phyloP scores from a whole-genome alignment of 2,888 invertebrate species.

The Biston stratarius region DNA sequence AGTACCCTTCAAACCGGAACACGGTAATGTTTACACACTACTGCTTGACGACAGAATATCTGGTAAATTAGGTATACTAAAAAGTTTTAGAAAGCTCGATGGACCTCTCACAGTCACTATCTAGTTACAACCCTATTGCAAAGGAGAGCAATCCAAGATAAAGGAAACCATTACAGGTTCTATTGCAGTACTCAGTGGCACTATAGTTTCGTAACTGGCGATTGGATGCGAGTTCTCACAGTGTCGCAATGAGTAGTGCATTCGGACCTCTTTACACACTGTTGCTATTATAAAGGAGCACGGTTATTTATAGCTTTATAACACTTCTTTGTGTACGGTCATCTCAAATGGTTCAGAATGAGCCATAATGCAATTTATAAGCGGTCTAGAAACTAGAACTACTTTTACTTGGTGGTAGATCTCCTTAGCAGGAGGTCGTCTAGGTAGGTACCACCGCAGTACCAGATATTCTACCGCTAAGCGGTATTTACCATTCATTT shows the following conservation, averaged over 20 bases:
- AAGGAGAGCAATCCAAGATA: slow-evolving; percentile 44
- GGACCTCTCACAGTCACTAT: neutral
- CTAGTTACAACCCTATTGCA: slow-evolving; percentile 6
- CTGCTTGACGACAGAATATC: no score
- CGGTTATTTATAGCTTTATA: slow-evolving; percentile 17
- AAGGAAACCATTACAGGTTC: slow-evolving; percentile 60
- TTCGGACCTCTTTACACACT: slow-evolving; percentile 38
- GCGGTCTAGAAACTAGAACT: neutral
- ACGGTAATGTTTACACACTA: no score
- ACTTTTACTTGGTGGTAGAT: neutral
- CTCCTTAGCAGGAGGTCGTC: no score
- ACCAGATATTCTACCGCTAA: no score
- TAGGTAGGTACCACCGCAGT: no score
- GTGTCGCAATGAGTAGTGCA: slow-evolving; percentile 40
- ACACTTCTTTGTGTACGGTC: slow-evolving; percentile 8
- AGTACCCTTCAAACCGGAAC: no score
- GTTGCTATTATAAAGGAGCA: slow-evolving; percentile 25
- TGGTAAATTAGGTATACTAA: neutral
- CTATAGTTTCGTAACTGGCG: slow-evolving; percentile 51
- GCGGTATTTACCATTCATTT: no score
- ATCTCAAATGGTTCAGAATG: neutral
- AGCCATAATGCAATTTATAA: no score
- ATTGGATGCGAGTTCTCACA: slow-evolving; percentile 57
- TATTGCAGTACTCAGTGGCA: slow-evolving; percentile 50
- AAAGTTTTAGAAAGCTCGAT: neutral